Percentiles rank a stretch among this genome's conserved stretches.
These are phyloP conservation scores for Tetrapedia diversipes DNA, from an alignment of 2,888 invertebrate genomes.

Conservation along the genomic window DNA sequence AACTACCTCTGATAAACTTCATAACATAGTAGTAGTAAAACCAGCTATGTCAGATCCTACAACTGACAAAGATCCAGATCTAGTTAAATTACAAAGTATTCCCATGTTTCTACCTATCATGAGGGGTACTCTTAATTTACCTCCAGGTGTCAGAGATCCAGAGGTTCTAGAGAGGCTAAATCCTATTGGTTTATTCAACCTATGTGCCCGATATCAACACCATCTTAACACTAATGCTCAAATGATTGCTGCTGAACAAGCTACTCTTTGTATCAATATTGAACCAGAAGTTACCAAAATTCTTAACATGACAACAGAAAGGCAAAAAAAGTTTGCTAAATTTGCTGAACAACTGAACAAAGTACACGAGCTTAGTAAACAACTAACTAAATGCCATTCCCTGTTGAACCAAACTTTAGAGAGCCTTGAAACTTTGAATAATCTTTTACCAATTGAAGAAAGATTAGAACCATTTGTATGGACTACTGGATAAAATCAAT, in stretches of 20 bases:
- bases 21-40: conserved; percentile 92
- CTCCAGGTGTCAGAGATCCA: conserved; percentile 91
- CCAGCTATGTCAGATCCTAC: conserved; percentile 86
- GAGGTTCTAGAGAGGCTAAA: conserved; percentile 92
- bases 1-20: conserved; percentile 81
- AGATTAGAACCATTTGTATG: conserved; percentile 94
- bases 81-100: conserved; percentile 89
- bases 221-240: conserved; percentile 93
- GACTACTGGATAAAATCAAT: conserved; percentile 87
- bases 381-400: conserved; percentile 91
- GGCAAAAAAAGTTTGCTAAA: conserved; percentile 92
- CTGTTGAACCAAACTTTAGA: conserved; percentile 93
- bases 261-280: conserved; percentile 88
- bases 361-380: conserved; percentile 92
- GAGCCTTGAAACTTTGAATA: conserved; percentile 93
- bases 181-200: conserved; percentile 87
- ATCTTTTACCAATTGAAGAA: conserved; percentile 91
- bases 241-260: conserved; percentile 91
- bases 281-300: conserved; percentile 90
- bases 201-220: conserved; percentile 92
- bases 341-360: conserved; percentile 93
- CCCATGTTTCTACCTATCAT: conserved; percentile 97
- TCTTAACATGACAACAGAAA: conserved; percentile 88
- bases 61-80: conserved; percentile 90
- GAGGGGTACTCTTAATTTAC: conserved; percentile 93